Evolutionary conservation across 30 jellyfish, hydroid and myxozoan species (phyloP).

Genomic region (Aurelia aurita complex sp. Pacific): DNA sequence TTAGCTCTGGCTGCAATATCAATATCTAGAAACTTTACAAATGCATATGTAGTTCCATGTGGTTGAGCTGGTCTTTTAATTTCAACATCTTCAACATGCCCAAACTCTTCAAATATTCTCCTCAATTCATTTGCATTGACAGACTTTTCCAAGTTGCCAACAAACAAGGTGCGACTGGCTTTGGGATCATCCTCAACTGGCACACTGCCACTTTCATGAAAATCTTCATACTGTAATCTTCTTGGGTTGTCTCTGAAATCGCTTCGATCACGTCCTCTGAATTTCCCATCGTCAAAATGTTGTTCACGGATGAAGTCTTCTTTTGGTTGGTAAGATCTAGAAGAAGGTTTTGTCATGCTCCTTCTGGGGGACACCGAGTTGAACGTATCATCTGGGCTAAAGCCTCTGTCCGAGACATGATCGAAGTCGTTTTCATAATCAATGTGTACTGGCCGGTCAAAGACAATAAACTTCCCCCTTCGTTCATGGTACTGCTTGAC

Average conservation of each 20-base stretch:
- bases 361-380: conserved; percentile 65
- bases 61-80: conserved; percentile 93
- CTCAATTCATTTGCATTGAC: conserved; percentile 78
- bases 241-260: conserved; percentile 52
- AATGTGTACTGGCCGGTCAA: conserved; percentile 87
- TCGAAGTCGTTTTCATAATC: conserved; percentile 79
- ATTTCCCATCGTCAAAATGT: conserved; percentile 63
- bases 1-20: conserved; percentile 96
- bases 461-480: conserved; percentile 82
- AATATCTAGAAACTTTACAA: conserved; percentile 84
- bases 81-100: conserved; percentile 96
- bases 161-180: conserved; percentile 97
- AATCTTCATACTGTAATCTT: conserved; percentile 49
- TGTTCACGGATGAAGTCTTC: conserved; percentile 60
- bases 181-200: conserved; percentile 89
- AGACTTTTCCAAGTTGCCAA: conserved; percentile 84
- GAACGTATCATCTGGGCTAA: conserved; percentile 60
- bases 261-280: conserved; percentile 71
- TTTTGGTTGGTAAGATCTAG: conserved; percentile 45
- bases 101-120: conserved; percentile 87
- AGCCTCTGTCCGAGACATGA: conserved; percentile 63
- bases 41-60: conserved; percentile 95
- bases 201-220: conserved; percentile 52
- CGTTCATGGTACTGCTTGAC: conserved; percentile 87
- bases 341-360: conserved; percentile 21